These are phyloP conservation scores for Bufo gargarizans DNA, from an alignment of 2,113 vertebrate species.

Conservation along the genomic window DNA sequence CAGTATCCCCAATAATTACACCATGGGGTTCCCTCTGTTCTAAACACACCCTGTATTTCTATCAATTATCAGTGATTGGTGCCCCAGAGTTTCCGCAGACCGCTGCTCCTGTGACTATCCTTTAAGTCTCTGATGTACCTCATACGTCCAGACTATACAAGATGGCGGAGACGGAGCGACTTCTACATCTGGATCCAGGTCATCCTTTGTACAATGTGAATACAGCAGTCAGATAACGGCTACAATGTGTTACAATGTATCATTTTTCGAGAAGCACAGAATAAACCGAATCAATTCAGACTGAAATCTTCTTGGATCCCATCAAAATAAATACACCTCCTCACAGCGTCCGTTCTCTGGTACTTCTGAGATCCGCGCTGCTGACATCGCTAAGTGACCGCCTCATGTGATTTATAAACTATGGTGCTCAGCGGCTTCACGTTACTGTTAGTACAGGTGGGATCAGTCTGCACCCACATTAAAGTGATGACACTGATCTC, in stretches of 20 bases:
- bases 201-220: not conserved
- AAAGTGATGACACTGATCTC: not conserved
- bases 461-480: not conserved
- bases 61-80: too few species aligned
- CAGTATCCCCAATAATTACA: too few species aligned
- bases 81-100: too few species aligned
- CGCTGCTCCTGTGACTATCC: too few species aligned
- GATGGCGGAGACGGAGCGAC: not conserved
- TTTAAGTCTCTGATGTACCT: not conserved
- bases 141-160: not conserved
- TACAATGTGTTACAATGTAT: conserved; percentile 2
- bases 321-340: too few species aligned
- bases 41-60: too few species aligned
- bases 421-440: not conserved
- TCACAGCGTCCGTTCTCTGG: too few species aligned
- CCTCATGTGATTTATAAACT: conserved; percentile 15
- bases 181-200: conserved; percentile 25
- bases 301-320: not conserved
- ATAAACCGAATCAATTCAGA: not conserved
- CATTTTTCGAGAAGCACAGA: not conserved
- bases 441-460: conserved; percentile 25
- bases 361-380: not conserved
- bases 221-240: not conserved
- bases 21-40: too few species aligned
- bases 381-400: conserved; percentile 33